Percentiles rank a stretch among this genome's conserved stretches.
These are phyloP conservation scores for Colletes gigas DNA, from an alignment of 1,140 invertebrate species.

Conservation along the genomic window DNA sequence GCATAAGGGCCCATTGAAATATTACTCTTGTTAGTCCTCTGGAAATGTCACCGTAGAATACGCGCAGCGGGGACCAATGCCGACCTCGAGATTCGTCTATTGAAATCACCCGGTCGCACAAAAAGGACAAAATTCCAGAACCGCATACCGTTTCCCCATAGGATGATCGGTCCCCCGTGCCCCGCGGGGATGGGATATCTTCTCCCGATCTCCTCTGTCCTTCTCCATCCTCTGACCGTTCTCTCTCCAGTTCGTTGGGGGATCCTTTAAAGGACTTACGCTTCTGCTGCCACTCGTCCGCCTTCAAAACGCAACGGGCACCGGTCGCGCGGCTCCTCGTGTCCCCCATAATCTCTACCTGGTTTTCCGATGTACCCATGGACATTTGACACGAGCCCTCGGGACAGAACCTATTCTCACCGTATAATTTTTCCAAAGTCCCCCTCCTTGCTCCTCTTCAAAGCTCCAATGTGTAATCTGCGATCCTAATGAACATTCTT, in stretches of 20 bases:
- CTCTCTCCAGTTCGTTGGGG: constrained; percentile 5
- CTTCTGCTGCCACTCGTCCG: constrained; percentile 35
- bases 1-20: constrained; percentile 48
- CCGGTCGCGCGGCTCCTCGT: constrained; percentile 44
- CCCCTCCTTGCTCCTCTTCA: background rate
- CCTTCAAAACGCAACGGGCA: constrained; percentile 43
- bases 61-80: constrained; percentile 64
- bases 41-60: constrained; percentile 63
- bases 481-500: constrained; percentile 1
- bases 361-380: constrained; percentile 48
- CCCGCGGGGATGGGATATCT: constrained; percentile 60
- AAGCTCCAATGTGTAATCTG: background rate
- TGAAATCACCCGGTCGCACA: constrained; percentile 62
- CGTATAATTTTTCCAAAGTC: constrained; percentile 16
- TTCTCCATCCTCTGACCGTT: background rate
- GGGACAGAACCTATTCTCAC: background rate
- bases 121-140: constrained; percentile 75
- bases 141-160: constrained; percentile 70
- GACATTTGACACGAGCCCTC: constrained; percentile 52
- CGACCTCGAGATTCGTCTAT: constrained; percentile 65
- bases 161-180: constrained; percentile 57
- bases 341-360: constrained; percentile 61
- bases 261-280: constrained; percentile 50
- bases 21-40: constrained; percentile 52
- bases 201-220: constrained; percentile 38